Evolutionary conservation across 2,113 vertebrate species (phyloP), one percentile per base, ranked within the genome.

Genomic region (Charina bottae): DNA sequence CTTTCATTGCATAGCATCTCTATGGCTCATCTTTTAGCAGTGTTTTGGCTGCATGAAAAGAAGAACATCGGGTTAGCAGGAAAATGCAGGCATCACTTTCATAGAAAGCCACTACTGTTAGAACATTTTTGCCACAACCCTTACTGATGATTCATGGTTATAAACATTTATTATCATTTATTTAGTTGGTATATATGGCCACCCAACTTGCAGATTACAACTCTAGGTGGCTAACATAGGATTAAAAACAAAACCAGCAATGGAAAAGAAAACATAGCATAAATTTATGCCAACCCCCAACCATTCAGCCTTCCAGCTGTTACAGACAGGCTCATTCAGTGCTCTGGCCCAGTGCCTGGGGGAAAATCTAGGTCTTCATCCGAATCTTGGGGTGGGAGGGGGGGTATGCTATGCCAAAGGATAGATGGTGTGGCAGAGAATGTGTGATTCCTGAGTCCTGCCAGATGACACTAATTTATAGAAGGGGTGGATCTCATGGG

Each of bases 11-110:
- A 1, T 91, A 83, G 90, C 85, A 93, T 93, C 90, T 93, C 78
- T 89, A 37, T 13, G 33, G 83, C n/a, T 89, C 92, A 91, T 90
- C 88, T 95, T 93, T 95, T 78, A 90, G 28, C 90, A 86, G 24
- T 87, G 64, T 91, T 91, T 46, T 83, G 56, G 78, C 59, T 89
- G 2, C 26, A 33, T 1, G 0, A 83, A 15, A 60, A 49, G 56
- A 42, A 62, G 85, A 58, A 46, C 89, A 64, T 1, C 17, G 12
- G 6, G 72, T 49, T 60, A 88, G 46, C 56, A 64, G 3, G 55
- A 83, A 84, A 88, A 88, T 33, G 19, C 85, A 23, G 21, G 8
- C 53, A 54, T 90, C n/a, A 26, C 53, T 89, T 83, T 4, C 78
- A 64, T 59, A 5, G 28, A 89, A 90, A 83, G 7, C 5, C 91